phyloP scores from a whole-genome alignment of 1,140 invertebrate species.

The Zelostemma sp. region DNA sequence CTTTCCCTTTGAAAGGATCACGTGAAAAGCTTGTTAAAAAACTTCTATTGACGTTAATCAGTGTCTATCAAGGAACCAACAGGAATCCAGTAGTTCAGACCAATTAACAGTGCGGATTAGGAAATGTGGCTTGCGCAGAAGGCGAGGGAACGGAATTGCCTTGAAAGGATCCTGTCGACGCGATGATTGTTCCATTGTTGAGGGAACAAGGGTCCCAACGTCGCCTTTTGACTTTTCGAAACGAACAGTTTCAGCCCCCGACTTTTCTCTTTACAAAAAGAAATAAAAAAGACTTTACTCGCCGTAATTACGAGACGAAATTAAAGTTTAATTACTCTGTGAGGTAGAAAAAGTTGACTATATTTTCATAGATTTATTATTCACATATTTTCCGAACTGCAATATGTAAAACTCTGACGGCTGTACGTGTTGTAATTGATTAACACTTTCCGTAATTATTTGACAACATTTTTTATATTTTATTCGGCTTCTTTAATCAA shows the following conservation, averaged over 20 bases:
- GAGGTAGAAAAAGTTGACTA: no score
- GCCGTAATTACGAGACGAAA: no score
- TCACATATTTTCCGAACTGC: no score
- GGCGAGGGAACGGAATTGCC: constrained; percentile 33
- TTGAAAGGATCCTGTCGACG: constrained; percentile 46
- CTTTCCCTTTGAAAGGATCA: constrained; percentile 15
- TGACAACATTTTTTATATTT: no score
- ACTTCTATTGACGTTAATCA: not conserved
- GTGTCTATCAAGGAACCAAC: constrained; percentile 4
- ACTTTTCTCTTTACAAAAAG: no score
- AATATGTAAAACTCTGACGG: no score
- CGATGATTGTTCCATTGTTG: constrained; percentile 42
- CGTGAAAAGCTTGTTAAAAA: constrained; percentile 15
- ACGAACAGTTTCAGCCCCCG: not conserved
- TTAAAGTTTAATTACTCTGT: no score
- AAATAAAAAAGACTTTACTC: no score
- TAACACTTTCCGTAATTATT: no score
- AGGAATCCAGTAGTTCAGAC: constrained; percentile 30
- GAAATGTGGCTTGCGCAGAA: not conserved
- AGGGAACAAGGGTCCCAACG: constrained; percentile 1
- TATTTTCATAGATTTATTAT: no score
- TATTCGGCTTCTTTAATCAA: no score
- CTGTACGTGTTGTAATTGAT: no score
- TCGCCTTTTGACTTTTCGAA: constrained; percentile 10
- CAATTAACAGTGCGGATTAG: constrained; percentile 38